These are phyloP conservation scores for Decapterus maruadsi DNA, from an alignment of 2,797 vertebrate genomes.

Conservation along the genomic window DNA sequence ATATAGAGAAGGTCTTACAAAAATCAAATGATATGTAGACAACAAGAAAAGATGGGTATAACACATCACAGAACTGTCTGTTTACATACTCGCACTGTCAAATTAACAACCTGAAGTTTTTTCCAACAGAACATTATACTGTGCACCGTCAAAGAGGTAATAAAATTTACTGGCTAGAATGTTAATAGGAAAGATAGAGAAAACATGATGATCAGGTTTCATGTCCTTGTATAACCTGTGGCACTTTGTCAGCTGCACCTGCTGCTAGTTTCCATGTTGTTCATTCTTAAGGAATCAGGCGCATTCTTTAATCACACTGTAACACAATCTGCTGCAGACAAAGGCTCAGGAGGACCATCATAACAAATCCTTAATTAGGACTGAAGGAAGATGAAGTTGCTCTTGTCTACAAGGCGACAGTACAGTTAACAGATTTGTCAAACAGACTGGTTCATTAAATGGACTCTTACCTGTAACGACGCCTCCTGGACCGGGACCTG, in stretches of 20 bases:
- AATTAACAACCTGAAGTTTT: background rate
- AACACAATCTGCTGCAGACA: background rate
- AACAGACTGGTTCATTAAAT: background rate
- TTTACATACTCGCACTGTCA: background rate
- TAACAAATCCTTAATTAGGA: background rate
- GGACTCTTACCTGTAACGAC: constrained; percentile 90
- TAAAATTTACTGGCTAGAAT: background rate
- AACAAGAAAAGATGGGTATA: background rate
- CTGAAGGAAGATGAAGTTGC: background rate
- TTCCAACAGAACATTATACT: background rate
- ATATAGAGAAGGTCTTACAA: constrained; percentile 34
- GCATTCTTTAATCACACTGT: background rate
- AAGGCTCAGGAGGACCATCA: background rate
- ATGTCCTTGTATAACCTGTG: background rate
- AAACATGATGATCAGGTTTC: background rate
- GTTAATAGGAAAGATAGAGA: background rate
- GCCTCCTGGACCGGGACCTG: constrained; percentile 91
- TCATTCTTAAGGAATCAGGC: constrained; percentile 1
- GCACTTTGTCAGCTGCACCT: constrained; percentile 29
- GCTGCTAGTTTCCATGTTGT: constrained; percentile 18
- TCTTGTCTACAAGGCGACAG: background rate
- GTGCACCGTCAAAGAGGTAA: background rate
- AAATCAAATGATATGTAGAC: constrained; percentile 40
- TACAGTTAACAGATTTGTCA: background rate
- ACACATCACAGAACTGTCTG: background rate